These are phyloP conservation scores for Myiotriccus ornatus DNA, from an alignment of 2,797 vertebrate species.

Conservation along the genomic window DNA sequence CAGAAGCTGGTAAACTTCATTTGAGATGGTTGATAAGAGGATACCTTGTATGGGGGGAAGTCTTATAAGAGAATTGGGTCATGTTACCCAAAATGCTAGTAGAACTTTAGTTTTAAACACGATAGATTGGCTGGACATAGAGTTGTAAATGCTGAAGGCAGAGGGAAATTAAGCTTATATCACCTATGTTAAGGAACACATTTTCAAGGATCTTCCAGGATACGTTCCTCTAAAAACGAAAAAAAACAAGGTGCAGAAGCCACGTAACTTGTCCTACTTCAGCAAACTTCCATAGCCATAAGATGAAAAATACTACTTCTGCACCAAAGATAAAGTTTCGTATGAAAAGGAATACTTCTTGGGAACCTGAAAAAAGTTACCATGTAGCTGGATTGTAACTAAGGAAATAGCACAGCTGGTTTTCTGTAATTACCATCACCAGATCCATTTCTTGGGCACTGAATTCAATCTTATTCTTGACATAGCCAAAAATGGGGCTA, in stretches of 20 bases:
- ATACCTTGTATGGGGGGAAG: neutral
- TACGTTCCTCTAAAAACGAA: neutral
- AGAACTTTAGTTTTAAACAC: neutral
- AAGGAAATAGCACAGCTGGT: neutral
- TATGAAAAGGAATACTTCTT: neutral
- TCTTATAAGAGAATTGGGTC: neutral
- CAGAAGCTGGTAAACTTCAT: neutral
- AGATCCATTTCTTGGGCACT: neutral
- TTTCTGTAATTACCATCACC: neutral
- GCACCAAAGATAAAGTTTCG: neutral
- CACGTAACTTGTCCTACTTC: neutral
- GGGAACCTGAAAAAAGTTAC: neutral
- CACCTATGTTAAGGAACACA: neutral
- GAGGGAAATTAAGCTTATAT: neutral
- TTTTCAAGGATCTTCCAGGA: neutral
- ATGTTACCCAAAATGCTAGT: neutral
- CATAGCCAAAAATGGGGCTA: neutral
- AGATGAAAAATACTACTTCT: neutral
- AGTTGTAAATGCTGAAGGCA: neutral
- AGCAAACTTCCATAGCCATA: neutral
- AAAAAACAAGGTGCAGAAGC: neutral
- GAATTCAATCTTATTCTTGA: neutral
- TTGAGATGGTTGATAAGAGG: neutral
- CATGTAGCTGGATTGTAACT: rapidly evolving
- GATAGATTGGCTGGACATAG: neutral